phyloP scores from a whole-genome alignment of 2,888 invertebrate species.

The Ligdia adustata region DNA sequence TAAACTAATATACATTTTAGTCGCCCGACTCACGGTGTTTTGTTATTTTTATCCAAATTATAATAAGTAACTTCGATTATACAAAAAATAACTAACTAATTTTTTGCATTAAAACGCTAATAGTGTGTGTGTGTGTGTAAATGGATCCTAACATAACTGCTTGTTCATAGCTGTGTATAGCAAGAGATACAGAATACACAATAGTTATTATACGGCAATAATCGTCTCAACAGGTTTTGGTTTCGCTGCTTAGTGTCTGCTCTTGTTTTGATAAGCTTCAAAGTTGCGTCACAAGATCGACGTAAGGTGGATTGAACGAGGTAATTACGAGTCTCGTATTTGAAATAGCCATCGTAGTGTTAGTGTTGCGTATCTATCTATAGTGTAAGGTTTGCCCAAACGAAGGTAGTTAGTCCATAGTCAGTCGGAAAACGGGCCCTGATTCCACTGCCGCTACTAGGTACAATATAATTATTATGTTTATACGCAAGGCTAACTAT shows the following conservation, averaged over 20 bases:
- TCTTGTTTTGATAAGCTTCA: constrained; percentile 48
- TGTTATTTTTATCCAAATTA: too few relatives aligned
- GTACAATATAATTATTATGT: constrained; percentile 12
- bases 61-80: too few relatives aligned
- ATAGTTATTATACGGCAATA: constrained; percentile 13
- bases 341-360: not conserved
- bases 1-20: too few relatives aligned
- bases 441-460: not conserved
- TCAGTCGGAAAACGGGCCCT: constrained; percentile 8
- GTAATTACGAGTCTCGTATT: constrained; percentile 28
- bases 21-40: too few relatives aligned
- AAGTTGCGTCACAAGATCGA: constrained; percentile 48
- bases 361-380: too few relatives aligned
- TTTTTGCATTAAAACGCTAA: too few relatives aligned
- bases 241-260: constrained; percentile 32
- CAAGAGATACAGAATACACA: constrained; percentile 5
- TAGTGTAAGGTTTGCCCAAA: too few relatives aligned
- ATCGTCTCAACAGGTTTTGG: constrained; percentile 29
- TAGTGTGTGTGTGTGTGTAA: too few relatives aligned
- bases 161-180: constrained; percentile 15
- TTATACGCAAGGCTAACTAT: constrained; percentile 8
- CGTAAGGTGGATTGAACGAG: constrained; percentile 35
- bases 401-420: not conserved
- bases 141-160: constrained; percentile 24
- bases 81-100: too few relatives aligned